These are phyloP conservation scores for Epinephelus malabaricus DNA, from an alignment of 2,797 vertebrate species.

Conservation along the genomic window DNA sequence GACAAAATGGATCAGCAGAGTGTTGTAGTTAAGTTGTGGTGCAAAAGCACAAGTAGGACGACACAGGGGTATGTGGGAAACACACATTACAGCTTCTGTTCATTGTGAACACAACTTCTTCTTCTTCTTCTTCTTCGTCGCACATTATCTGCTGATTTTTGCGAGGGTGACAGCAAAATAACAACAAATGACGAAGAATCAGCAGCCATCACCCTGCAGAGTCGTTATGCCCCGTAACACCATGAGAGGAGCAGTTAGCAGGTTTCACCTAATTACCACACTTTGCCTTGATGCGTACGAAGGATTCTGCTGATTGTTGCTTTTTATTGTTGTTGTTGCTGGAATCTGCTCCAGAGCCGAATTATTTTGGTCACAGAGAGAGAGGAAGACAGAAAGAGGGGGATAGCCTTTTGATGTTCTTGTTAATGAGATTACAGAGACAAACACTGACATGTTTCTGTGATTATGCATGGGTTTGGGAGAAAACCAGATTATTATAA, in stretches of 20 bases:
- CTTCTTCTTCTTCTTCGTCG: too few species aligned
- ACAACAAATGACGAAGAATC: too few species aligned
- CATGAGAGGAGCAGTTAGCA: neutral
- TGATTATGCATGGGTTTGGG: neutral
- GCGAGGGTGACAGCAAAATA: too few species aligned
- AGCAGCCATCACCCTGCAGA: too few species aligned
- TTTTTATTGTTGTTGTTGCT: neutral
- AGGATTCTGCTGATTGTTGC: conserved; percentile 14
- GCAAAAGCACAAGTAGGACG: too few species aligned
- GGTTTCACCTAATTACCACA: neutral
- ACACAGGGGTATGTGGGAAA: too few species aligned
- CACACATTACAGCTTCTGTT: too few species aligned
- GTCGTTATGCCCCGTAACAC: neutral
- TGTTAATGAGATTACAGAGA: conserved; percentile 6
- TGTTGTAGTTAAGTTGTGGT: too few species aligned
- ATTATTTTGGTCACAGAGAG: conserved; percentile 10
- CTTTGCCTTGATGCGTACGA: neutral
- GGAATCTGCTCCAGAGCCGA: neutral
- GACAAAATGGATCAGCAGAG: too few species aligned
- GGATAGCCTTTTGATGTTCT: neutral
- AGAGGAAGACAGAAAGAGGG: neutral
- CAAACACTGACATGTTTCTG: neutral
- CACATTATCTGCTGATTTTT: too few species aligned
- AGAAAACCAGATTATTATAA: neutral
- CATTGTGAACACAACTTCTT: too few species aligned